Evolutionary conservation across 2,888 invertebrate species (phyloP), one percentile per base, ranked within the genome.

Genomic region (Oxycera nigricornis): DNA sequence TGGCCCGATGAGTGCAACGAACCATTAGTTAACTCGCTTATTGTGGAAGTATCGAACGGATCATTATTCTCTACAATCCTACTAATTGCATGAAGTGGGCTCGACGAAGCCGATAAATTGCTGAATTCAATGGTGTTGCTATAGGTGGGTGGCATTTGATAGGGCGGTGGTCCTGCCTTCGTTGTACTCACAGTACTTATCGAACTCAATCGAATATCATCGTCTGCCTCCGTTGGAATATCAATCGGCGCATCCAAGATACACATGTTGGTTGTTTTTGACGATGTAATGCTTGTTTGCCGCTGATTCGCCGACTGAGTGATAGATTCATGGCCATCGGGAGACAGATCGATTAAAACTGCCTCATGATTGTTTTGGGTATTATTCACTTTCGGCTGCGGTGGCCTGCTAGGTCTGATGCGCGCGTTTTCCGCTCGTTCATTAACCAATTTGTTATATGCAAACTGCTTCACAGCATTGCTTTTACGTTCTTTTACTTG

Each of bases 361-460:
- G 90, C 93, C 85, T 94, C 94, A 61, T 78, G 79, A 31, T 81
- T 80, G 28, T 79, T 80, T 52, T 73, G 68, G 9, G 35, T 31
- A 31, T 76, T 77, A 50, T 35, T 50, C 9, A 76, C 52, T 73
- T 79, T 76, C 20, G 87, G 86, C 78, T 85, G 84, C 61, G 87
- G 84, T 78, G 88, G 85, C 79, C 88, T 75, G 77, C 82, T 75
- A 65, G 88, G 84, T 80, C 85, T 86, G 55, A 79, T 78, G 76
- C 80, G 80, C 75, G 0, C 52, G 74, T 17, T 79, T 74, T 55
- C 80, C 67, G 80, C 76, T 22, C 79, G 79, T 78, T 95, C 94
- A 81, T 95, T 94, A 74, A 90, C 88, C 26, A 96, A 87, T 82
- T 94, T 95, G 79, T 91, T 91, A 82, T 96, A 95, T 80, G 91